A percentile compares a stretch with the other conserved stretches of the same genome.
These are phyloP conservation scores for Hozukius guyotensis DNA, from an alignment of 2,797 vertebrate species.

Conservation along the genomic window DNA sequence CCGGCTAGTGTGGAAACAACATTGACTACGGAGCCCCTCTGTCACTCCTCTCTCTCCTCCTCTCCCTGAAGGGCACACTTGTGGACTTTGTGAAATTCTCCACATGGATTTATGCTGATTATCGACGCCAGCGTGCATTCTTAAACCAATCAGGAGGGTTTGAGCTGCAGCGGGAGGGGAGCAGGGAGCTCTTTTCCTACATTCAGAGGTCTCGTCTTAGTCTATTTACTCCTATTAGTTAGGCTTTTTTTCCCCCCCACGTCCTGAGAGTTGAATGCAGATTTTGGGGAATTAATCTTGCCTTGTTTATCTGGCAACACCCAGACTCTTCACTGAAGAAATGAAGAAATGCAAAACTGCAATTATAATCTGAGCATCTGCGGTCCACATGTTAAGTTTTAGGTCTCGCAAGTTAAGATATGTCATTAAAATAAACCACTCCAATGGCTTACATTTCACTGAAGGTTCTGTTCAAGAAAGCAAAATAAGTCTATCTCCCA, in stretches of 20 bases:
- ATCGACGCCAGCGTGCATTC: slow-evolving; percentile 51
- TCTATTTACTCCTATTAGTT: slow-evolving; percentile 56
- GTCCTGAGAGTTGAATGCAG: slow-evolving; percentile 39
- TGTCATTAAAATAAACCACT: neutral
- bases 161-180: slow-evolving; percentile 51
- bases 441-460: neutral
- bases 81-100: slow-evolving; percentile 64
- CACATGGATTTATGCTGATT: slow-evolving; percentile 70
- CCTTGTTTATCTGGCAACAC: slow-evolving; percentile 52
- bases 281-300: slow-evolving; percentile 50
- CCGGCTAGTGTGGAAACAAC: slow-evolving; percentile 72
- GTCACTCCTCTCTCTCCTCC: slow-evolving; percentile 45
- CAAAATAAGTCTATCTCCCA: neutral
- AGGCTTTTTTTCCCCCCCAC: neutral
- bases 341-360: neutral
- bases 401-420: neutral
- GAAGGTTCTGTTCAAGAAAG: neutral
- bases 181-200: slow-evolving; percentile 8
- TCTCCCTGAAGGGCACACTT: slow-evolving; percentile 73
- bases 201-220: slow-evolving; percentile 39
- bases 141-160: slow-evolving; percentile 63
- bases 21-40: slow-evolving; percentile 58
- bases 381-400: neutral
- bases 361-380: neutral
- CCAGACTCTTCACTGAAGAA: slow-evolving; percentile 15